Base-by-base conservation (phyloP, 1,140 invertebrate genomes). In the Calephelis virginiensis region DNA sequence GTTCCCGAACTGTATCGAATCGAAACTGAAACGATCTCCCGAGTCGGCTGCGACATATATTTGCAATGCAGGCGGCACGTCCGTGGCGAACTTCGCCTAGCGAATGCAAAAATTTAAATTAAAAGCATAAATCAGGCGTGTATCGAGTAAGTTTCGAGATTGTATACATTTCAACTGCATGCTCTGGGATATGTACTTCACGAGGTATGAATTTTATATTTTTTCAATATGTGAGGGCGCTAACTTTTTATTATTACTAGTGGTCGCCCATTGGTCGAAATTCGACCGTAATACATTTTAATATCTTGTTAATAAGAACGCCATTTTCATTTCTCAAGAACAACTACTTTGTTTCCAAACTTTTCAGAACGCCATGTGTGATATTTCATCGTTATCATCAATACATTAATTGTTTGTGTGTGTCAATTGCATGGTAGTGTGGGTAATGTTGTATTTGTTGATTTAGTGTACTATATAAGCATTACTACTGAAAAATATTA, bases 101-200 rank as follows among this genome's bases (percentile, higher is more conserved):
- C 83, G 86, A 89, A 91, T 91, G 89, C 89, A 89, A 91, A 91
- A 91, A 91, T 91, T 91, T 91, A 91, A 91, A 91, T 91, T 91
- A 91, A 89, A 89, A 91, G 79, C 86, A 91, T 91, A 91, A 89
- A 91, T 91, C 86, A 89, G 82, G 71, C 85, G 82, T 85, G 81
- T 91, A 89, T 91, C 89, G 86, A 88, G 83, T 86, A 88, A 89
- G 75, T 91, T 89, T 86, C 80, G 80, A 88, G 86, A 87, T 85
- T 83, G 82, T 86, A 82, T 87, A 80, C 85, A 83, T 88, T 89
- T 83, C 83, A 79, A 84, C 75, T 89, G 77, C 80, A 79, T 79
- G 76, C 77, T 81, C 75, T 77, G 67, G 71, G 74, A 79, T 77
- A 79, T 75, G 71, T 79, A 78, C 78, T 76, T 40, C 66, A 38